Conservation (phyloP, 2,888 invertebrate genomes). For the Heliothis peltigera region DNA sequence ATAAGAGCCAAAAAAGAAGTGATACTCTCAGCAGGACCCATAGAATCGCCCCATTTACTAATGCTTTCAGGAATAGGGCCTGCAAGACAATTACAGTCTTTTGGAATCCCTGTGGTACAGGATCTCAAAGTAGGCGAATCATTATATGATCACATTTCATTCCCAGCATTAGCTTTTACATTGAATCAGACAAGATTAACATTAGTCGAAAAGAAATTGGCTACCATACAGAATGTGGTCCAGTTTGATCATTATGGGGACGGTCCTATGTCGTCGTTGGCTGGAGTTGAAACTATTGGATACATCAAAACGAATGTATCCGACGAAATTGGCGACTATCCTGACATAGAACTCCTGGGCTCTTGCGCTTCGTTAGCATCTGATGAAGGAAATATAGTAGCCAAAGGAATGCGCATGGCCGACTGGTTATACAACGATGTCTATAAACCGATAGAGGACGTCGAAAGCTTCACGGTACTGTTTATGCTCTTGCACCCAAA, state of each 20-base stretch:
- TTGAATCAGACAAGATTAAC: conserved; percentile 83
- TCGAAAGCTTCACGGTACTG: conserved; percentile 85
- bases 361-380: conserved; percentile 89
- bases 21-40: conserved; percentile 92
- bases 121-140: conserved; percentile 92
- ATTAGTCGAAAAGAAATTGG: conserved; percentile 71
- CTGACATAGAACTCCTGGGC: conserved; percentile 92
- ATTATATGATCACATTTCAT: conserved; percentile 92
- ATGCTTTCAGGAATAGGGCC: conserved; percentile 93
- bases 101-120: conserved; percentile 90
- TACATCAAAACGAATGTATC: conserved; percentile 90
- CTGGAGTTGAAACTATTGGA: conserved; percentile 90
- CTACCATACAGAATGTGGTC: conserved; percentile 74
- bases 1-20: conserved; percentile 88
- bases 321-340: conserved; percentile 87
- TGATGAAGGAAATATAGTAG: conserved; percentile 86
- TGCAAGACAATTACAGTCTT: conserved; percentile 87
- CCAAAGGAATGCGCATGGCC: conserved; percentile 79
- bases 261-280: conserved; percentile 88
- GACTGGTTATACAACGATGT: conserved; percentile 82
- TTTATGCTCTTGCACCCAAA: conserved; percentile 91
- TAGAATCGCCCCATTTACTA: conserved; percentile 94
- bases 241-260: conserved; percentile 82
- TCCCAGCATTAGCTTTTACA: conserved; percentile 88
- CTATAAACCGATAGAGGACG: conserved; percentile 80